Evolutionary conservation across 2,113 vertebrate species (phyloP).

Genomic region (Fulica atra): DNA sequence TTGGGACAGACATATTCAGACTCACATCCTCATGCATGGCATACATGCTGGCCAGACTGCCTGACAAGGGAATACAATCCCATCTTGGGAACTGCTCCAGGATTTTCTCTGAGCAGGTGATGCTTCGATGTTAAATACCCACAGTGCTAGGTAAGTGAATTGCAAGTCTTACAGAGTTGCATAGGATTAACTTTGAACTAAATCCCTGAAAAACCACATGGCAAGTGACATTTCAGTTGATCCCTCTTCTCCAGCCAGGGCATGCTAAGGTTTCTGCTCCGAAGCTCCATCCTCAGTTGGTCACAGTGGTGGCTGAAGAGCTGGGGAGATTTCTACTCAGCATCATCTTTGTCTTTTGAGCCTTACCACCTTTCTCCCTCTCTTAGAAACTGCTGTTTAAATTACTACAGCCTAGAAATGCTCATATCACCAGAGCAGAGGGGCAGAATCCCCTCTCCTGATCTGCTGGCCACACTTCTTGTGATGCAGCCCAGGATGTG

Average conservation of each 20-base stretch:
- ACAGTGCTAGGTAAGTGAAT: not conserved
- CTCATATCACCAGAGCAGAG: fast-evolving
- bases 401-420: not conserved
- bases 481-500: too few species aligned
- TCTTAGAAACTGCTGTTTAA: not conserved
- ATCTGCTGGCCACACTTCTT: too few species aligned
- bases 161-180: not conserved
- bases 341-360: not conserved
- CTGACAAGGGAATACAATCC: not conserved
- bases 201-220: not conserved
- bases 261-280: not conserved
- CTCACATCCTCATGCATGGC: not conserved
- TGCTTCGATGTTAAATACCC: not conserved
- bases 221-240: not conserved
- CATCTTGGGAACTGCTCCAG: not conserved
- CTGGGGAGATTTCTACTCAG: not conserved
- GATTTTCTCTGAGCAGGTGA: not conserved
- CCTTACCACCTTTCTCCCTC: not conserved
- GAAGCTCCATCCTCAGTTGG: not conserved
- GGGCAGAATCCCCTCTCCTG: too few species aligned
- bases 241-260: not conserved
- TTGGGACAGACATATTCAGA: not conserved
- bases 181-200: not conserved
- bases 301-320: not conserved
- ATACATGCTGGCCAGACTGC: not conserved